phyloP scores from a whole-genome alignment of 1,140 invertebrate genomes.

The Oppia nitens region DNA sequence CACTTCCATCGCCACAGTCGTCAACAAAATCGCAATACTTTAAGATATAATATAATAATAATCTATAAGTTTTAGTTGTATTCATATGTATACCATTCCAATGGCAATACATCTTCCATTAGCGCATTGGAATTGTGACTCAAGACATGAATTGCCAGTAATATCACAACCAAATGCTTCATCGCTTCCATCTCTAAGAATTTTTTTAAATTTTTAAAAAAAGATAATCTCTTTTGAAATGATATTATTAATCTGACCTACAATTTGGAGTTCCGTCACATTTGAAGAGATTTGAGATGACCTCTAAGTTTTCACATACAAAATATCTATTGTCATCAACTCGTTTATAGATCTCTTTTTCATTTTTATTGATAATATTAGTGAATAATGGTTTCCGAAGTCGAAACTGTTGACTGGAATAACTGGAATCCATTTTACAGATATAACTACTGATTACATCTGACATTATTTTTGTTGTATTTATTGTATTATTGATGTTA shows the following conservation, averaged over 20 bases:
- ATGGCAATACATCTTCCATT: slow-evolving; percentile 24
- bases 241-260: not conserved
- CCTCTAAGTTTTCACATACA: slow-evolving; percentile 22
- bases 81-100: slow-evolving; percentile 16
- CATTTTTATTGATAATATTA: not conserved
- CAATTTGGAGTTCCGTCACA: slow-evolving; percentile 22
- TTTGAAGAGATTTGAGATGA: slow-evolving; percentile 22
- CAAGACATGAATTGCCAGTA: slow-evolving; percentile 13
- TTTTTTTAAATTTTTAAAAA: too few relatives aligned
- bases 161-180: slow-evolving; percentile 15
- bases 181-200: slow-evolving; percentile 21
- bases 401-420: not conserved
- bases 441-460: slow-evolving; percentile 20
- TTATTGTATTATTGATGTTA: not conserved
- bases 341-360: not conserved
- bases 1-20: slow-evolving; percentile 27
- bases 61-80: not conserved
- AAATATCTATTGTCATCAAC: slow-evolving; percentile 19
- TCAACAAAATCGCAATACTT: slow-evolving; percentile 25
- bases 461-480: not conserved
- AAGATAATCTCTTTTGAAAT: not conserved
- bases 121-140: slow-evolving; percentile 23
- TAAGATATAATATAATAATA: not conserved
- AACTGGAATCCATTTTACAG: slow-evolving; percentile 21
- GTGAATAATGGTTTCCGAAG: slow-evolving; percentile 12